phyloP scores from a whole-genome alignment of 2,113 vertebrate species.

The Orthochromis malagaraziensis region DNA sequence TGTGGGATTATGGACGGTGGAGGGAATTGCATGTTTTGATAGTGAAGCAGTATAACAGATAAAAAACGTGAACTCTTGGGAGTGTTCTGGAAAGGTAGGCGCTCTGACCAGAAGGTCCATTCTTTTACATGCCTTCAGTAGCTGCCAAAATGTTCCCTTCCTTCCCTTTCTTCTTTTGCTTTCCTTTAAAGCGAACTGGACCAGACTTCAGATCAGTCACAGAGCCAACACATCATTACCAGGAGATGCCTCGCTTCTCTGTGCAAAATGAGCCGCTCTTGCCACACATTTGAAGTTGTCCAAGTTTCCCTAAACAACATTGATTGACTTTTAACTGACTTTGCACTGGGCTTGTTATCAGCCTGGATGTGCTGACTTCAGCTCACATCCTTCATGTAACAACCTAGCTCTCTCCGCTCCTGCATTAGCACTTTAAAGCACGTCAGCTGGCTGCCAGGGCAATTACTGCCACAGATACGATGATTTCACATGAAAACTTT shows the following conservation, averaged over 20 bases:
- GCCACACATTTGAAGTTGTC: slow-evolving; percentile 24
- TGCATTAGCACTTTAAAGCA: slow-evolving; percentile 62
- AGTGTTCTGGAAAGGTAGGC: not conserved
- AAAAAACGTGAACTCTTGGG: not conserved
- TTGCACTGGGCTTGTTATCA: slow-evolving; percentile 40
- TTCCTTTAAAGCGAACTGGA: not conserved
- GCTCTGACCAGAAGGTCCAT: not conserved
- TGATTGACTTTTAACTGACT: slow-evolving; percentile 61
- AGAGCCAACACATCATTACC: not conserved
- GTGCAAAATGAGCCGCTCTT: not conserved
- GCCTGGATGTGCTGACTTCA: slow-evolving; percentile 46
- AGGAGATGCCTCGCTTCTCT: not conserved
- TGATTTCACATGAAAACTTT: slow-evolving; percentile 18
- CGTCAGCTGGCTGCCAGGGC: slow-evolving; percentile 45
- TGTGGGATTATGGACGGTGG: not conserved
- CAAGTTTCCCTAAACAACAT: slow-evolving; percentile 36
- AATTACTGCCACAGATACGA: slow-evolving; percentile 37
- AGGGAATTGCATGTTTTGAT: not conserved
- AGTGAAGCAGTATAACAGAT: not conserved
- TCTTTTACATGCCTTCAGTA: not conserved
- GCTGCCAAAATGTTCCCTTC: not conserved
- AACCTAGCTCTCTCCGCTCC: not conserved
- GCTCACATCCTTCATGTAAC: slow-evolving; percentile 12
- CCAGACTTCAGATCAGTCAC: not conserved
- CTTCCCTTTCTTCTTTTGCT: not conserved